Evolutionary conservation across 1,140 invertebrate species (phyloP).

Genomic region (Sycophila sp.): DNA sequence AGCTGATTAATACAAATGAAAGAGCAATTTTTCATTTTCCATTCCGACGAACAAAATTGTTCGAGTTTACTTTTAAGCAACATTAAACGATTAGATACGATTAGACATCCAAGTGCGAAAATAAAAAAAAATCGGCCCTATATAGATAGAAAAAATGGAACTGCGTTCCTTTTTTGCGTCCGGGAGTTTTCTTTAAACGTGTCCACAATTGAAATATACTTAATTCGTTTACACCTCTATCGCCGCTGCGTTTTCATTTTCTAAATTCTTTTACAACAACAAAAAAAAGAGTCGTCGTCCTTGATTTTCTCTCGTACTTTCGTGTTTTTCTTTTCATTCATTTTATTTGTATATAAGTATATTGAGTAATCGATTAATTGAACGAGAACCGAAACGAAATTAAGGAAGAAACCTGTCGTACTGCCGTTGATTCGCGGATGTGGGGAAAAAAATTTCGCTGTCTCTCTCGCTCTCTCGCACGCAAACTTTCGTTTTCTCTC

Average conservation of each 20-base stretch:
- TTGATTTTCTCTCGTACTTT: constrained; percentile 62
- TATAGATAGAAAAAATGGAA: constrained; percentile 66
- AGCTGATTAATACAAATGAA: constrained; percentile 60
- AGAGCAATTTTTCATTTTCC: constrained; percentile 62
- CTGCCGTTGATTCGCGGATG: constrained; percentile 35
- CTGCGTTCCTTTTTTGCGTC: neutral
- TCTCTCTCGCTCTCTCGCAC: constrained; percentile 15
- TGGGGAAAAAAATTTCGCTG: constrained; percentile 35
- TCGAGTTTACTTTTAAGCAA: no score
- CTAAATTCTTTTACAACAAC: no score
- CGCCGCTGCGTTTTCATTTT: no score
- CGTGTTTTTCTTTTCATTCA: no score
- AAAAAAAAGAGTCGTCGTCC: no score
- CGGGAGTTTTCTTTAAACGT: constrained; percentile 14
- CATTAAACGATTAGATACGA: neutral
- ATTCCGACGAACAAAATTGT: neutral
- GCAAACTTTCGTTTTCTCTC: neutral
- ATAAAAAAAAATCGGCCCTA: constrained; percentile 70
- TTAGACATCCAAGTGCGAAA: constrained; percentile 44
- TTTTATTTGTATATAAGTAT: constrained; percentile 32
- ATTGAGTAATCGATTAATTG: constrained; percentile 19
- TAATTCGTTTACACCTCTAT: constrained; percentile 34
- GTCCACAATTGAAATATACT: constrained; percentile 28
- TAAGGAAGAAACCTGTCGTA: constrained; percentile 23
- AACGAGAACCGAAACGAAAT: constrained; percentile 15